Percentiles rank a stretch among this genome's conserved stretches.
These are phyloP conservation scores for Caenorhabditis parvicauda DNA, from an alignment of 2,888 invertebrate genomes.

Conservation along the genomic window DNA sequence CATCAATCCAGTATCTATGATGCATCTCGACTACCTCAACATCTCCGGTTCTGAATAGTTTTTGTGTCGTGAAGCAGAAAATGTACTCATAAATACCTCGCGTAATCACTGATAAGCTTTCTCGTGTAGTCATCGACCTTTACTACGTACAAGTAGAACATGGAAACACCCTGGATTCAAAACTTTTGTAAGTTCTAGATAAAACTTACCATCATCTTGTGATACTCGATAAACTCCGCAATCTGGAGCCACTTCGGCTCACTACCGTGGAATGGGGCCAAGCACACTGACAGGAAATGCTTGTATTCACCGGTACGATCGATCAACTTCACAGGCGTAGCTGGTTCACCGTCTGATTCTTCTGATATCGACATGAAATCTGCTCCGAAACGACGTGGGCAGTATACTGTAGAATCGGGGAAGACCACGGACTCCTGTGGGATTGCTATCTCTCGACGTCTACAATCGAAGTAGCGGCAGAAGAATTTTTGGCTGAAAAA, in stretches of 20 bases:
- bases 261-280: slow-evolving; percentile 3
- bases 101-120: slow-evolving; percentile 11
- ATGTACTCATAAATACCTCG: too few species aligned
- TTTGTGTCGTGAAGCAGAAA: too few species aligned
- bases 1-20: too few species aligned
- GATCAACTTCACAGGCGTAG: neutral
- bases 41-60: too few species aligned
- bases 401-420: neutral
- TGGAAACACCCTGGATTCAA: slow-evolving; percentile 4
- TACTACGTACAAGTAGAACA: slow-evolving; percentile 17
- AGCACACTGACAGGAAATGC: slow-evolving; percentile 1
- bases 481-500: neutral
- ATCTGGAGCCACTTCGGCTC: slow-evolving; percentile 1
- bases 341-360: too few species aligned
- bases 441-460: too few species aligned
- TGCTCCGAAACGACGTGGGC: slow-evolving; percentile 1
- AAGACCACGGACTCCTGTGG: neutral
- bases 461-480: slow-evolving; percentile 7
- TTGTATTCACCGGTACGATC: neutral
- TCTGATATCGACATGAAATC: neutral
- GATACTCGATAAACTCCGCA: slow-evolving; percentile 2
- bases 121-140: slow-evolving; percentile 11
- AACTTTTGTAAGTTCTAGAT: too few species aligned
- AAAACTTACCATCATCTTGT: too few species aligned
- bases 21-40: too few species aligned